These are phyloP conservation scores for Maniola jurtina DNA, from an alignment of 1,140 invertebrate species.

Conservation along the genomic window DNA sequence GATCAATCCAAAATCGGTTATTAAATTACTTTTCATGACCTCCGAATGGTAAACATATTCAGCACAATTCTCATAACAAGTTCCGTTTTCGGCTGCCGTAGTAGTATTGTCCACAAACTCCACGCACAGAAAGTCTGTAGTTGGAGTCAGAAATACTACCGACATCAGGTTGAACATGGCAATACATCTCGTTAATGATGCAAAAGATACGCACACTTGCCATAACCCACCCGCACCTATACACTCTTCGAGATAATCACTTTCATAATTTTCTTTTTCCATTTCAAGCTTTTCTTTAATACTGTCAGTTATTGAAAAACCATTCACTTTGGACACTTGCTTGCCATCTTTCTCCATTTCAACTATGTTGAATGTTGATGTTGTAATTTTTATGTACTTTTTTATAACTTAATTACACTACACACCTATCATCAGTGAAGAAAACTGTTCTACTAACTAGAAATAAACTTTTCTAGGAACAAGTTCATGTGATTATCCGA, in stretches of 20 bases:
- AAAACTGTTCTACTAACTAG: too few species aligned
- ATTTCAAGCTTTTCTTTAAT: too few species aligned
- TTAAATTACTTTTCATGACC: constrained; percentile 40
- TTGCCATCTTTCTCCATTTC: too few species aligned
- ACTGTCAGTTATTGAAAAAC: too few species aligned
- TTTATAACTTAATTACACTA: too few species aligned
- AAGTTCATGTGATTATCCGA: too few species aligned
- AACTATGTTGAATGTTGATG: too few species aligned
- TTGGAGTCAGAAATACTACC: constrained; percentile 46
- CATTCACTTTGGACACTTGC: too few species aligned
- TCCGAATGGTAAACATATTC: constrained; percentile 39
- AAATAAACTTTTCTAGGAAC: too few species aligned
- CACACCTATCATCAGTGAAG: too few species aligned
- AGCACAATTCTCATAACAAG: constrained; percentile 43
- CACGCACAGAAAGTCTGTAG: constrained; percentile 42
- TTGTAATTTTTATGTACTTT: too few species aligned
- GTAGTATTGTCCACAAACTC: constrained; percentile 35
- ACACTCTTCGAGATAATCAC: constrained; percentile 45
- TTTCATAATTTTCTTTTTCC: too few species aligned
- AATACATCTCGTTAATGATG: constrained; percentile 35
- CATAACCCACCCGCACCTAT: constrained; percentile 45
- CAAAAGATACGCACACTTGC: constrained; percentile 37
- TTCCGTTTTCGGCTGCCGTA: constrained; percentile 32
- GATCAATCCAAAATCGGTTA: constrained; percentile 47
- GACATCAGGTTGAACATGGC: constrained; percentile 42